A percentile compares a stretch with the other conserved stretches of the same genome.
Evolutionary conservation across 2,888 invertebrate genomes (phyloP).

Genomic region (Sarcophaga subvicina): DNA sequence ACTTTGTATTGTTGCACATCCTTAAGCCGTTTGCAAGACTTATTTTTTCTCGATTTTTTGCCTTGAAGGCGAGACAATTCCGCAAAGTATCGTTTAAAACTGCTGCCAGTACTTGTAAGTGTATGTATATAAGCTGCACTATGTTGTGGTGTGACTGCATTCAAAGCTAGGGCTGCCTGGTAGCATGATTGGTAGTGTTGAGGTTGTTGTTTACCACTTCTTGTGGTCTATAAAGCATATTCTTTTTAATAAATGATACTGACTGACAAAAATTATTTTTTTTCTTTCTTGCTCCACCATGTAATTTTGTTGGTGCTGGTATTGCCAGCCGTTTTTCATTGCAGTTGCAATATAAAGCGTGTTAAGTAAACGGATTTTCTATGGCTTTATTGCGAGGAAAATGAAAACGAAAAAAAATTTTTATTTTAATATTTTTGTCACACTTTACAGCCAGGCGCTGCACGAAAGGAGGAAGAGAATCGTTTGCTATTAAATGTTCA

Average conservation of each 20-base stretch:
- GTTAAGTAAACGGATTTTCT: constrained; percentile 59
- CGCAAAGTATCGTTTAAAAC: constrained; percentile 36
- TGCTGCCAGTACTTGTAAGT: neutral
- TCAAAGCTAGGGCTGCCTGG: constrained; percentile 9
- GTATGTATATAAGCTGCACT: neutral
- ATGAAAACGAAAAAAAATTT: neutral
- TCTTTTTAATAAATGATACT: constrained; percentile 53
- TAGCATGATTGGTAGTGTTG: no score
- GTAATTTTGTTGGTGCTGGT: constrained; percentile 12
- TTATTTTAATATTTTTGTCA: constrained; percentile 32
- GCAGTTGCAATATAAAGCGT: constrained; percentile 41
- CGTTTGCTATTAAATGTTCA: neutral
- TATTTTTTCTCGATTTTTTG: neutral
- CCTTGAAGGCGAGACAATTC: constrained; percentile 55
- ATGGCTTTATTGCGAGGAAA: constrained; percentile 20
- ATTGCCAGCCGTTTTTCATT: neutral
- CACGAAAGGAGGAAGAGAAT: neutral
- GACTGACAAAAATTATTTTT: constrained; percentile 46
- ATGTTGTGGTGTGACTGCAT: constrained; percentile 13
- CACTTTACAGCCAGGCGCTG: constrained; percentile 21
- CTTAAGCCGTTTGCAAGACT: neutral
- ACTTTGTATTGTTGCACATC: neutral
- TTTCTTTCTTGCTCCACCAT: neutral
- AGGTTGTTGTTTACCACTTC: constrained; percentile 38
- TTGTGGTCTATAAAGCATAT: constrained; percentile 46